These are phyloP conservation scores for Euphonia xanthogaster DNA, from an alignment of 2,797 vertebrate genomes.

Conservation along the genomic window DNA sequence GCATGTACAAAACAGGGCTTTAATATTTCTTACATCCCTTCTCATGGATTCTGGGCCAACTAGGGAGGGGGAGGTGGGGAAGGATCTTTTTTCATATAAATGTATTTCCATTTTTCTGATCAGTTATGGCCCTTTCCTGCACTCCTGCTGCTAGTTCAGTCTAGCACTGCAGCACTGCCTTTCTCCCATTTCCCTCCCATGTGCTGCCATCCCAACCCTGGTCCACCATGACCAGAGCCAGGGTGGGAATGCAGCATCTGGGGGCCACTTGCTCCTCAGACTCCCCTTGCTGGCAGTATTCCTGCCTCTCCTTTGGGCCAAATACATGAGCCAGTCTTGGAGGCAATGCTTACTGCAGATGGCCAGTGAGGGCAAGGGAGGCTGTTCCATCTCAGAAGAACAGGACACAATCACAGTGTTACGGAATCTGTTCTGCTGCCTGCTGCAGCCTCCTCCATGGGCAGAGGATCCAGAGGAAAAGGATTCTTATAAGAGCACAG, in stretches of 20 bases:
- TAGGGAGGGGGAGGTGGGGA: accelerated
- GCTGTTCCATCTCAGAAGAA: neutral
- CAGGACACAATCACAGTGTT: neutral
- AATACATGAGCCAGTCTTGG: neutral
- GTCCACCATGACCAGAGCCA: accelerated
- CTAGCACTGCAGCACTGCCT: neutral
- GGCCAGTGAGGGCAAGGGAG: neutral
- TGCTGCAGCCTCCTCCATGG: neutral
- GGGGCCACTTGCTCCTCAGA: neutral
- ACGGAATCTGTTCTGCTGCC: neutral
- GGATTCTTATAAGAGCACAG: neutral
- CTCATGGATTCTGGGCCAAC: neutral
- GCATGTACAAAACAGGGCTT: neutral
- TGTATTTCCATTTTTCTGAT: neutral
- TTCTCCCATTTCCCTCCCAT: neutral
- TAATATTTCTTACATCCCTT: neutral
- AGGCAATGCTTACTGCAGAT: accelerated
- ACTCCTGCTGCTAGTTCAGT: neutral
- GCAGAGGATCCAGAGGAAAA: neutral
- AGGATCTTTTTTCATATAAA: neutral
- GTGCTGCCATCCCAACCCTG: accelerated
- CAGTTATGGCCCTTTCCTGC: neutral
- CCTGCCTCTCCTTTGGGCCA: neutral
- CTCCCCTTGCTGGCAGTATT: neutral
- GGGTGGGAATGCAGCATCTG: accelerated